These are phyloP conservation scores for Tyria jacobaeae DNA, from an alignment of 2,888 invertebrate genomes.

Conservation along the genomic window DNA sequence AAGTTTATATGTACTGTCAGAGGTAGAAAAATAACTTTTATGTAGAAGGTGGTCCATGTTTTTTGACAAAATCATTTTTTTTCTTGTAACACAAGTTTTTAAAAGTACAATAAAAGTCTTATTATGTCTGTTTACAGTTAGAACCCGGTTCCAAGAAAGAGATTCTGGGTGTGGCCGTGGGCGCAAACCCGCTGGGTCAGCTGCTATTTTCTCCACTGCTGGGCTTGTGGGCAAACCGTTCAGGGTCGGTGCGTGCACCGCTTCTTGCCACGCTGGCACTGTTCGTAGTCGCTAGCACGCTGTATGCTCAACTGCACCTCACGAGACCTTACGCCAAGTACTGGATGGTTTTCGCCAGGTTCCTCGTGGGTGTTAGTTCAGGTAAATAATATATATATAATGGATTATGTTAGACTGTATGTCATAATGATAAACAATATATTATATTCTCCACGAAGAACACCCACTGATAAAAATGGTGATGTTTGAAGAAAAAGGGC, in stretches of 20 bases:
- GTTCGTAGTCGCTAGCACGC: slow-evolving; percentile 90
- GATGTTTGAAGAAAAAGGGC: too few species aligned
- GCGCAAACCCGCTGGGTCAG: slow-evolving; percentile 95
- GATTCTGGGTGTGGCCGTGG: slow-evolving; percentile 93
- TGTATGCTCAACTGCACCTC: slow-evolving; percentile 92
- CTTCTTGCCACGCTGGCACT: slow-evolving; percentile 89
- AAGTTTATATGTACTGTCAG: too few species aligned
- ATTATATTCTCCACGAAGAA: too few species aligned
- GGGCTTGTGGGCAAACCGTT: slow-evolving; percentile 94
- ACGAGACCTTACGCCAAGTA: slow-evolving; percentile 88
- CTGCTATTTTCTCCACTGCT: slow-evolving; percentile 94
- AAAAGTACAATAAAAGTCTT: not conserved
- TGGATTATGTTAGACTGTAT: too few species aligned
- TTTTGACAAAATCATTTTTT: too few species aligned
- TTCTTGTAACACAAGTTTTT: not conserved
- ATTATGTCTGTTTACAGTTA: slow-evolving; percentile 82
- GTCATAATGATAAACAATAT: too few species aligned
- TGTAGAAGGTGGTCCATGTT: too few species aligned
- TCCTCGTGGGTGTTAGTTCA: slow-evolving; percentile 94
- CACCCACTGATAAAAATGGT: too few species aligned
- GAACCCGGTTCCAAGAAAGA: slow-evolving; percentile 93
- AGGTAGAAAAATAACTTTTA: too few species aligned
- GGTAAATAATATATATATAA: slow-evolving; percentile 80
- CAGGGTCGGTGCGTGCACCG: slow-evolving; percentile 90
- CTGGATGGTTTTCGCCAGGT: slow-evolving; percentile 92